phyloP scores from a whole-genome alignment of 2,113 vertebrate species.

The Poicephalus meyeri region DNA sequence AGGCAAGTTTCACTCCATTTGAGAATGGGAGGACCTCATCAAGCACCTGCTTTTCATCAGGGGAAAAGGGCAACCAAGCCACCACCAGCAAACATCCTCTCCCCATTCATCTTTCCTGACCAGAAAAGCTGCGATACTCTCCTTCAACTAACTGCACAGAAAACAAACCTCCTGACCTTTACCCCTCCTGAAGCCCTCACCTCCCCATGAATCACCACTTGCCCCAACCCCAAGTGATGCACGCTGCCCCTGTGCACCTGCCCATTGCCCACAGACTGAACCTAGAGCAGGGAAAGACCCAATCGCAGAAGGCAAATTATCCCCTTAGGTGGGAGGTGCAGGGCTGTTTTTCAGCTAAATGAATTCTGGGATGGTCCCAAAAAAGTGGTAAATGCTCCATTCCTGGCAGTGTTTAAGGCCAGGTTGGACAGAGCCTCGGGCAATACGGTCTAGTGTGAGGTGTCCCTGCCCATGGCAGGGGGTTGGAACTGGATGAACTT shows the following conservation, averaged over 20 bases:
- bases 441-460: neutral
- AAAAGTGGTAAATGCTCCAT: neutral
- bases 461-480: neutral
- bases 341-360: rapidly evolving
- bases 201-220: neutral
- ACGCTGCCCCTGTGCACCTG: rapidly evolving
- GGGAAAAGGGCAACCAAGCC: neutral
- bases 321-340: neutral
- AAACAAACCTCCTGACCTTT: rapidly evolving
- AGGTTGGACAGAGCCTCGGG: neutral
- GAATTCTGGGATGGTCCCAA: neutral
- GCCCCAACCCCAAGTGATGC: rapidly evolving
- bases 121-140: neutral
- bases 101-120: neutral
- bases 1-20: neutral
- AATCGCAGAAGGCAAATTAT: neutral
- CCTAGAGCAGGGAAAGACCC: neutral
- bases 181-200: neutral
- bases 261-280: neutral
- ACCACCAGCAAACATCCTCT: neutral
- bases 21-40: neutral
- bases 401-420: neutral
- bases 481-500: neutral
- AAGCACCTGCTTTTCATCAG: neutral
- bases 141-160: neutral